Base-by-base conservation (phyloP, 92 coral and sea anemone genomes). In the Anthopleura xanthogrammica region DNA sequence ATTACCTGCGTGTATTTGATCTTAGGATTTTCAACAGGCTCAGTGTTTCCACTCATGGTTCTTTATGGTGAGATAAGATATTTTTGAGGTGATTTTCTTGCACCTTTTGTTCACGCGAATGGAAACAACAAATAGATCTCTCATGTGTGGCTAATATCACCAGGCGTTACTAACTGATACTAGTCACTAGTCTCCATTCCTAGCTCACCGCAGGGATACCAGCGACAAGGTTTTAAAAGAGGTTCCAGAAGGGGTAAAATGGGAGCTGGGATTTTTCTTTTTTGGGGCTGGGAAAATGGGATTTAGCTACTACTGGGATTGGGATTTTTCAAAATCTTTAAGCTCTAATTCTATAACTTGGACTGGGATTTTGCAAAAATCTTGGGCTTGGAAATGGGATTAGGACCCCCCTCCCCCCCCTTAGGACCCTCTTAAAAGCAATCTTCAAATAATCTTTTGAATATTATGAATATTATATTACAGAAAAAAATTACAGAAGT, bases 1-100 rank as follows among this genome's bases (percentile, higher is more conserved):
- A 5, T 12, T 83, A 92, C 95, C 95, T 92, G 86, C 62, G 82
- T 89, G 62, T 75, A 92, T 82, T 89, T 90, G 54, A 92, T 82
- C 39, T 82, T 83, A 60, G 95, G 95, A 58, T 87, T 87, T 72
- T 82, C 83, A 77, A 85, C 75, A 24, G 93, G 88, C 55, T 77
- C 48, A 7, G 71, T 20, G 39, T 75, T 72, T 65, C 39, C 88
- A 60, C 88, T 78, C 88, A 85, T 85, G 12, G 42, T 68, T 24
- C 54, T 29, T 29, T 29, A 29, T 29, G 36, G 36, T 29, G 36
- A 29, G 36, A 29, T 29, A 29, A 29, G 36, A 29, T 29, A 29
- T 29, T 1, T 29, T 29, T 29, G 36, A 29, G 36, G 36, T 29
- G 36, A 29, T 29, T 29, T 29, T 29, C 36, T 29, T 29, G 77